Evolutionary conservation across 2,113 vertebrate species (phyloP).

Genomic region (Jacana jacana): DNA sequence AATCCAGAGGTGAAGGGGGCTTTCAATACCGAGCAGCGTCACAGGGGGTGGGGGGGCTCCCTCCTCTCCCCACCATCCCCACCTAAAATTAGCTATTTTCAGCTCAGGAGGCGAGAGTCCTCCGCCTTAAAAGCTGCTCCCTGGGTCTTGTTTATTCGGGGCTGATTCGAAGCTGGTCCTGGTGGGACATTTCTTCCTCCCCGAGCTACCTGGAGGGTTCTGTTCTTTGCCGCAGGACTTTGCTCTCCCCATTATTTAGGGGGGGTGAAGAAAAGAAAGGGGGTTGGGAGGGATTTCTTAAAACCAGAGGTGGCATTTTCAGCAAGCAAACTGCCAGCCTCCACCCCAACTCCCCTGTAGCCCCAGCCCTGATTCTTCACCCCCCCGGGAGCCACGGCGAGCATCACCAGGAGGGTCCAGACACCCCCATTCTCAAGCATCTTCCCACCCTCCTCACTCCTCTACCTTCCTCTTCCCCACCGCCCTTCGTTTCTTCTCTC

Average conservation of each 20-base stretch:
- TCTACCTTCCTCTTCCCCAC: not conserved
- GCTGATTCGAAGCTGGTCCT: not conserved
- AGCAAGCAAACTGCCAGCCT: not conserved
- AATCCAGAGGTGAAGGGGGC: not conserved
- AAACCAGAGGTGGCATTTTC: not conserved
- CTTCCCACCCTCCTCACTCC: not conserved
- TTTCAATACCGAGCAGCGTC: not conserved
- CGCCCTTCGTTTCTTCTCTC: not conserved
- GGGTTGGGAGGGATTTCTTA: not conserved
- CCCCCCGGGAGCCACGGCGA: accelerated
- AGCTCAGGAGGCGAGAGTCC: not conserved
- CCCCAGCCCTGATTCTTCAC: not conserved
- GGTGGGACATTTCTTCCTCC: not conserved
- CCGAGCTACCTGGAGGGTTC: not conserved
- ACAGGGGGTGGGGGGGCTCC: not conserved
- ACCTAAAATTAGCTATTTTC: not conserved
- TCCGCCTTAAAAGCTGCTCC: not conserved
- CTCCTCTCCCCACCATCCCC: accelerated
- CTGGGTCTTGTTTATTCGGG: not conserved
- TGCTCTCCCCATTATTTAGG: accelerated
- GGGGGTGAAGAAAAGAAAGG: not conserved
- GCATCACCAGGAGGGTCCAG: not conserved
- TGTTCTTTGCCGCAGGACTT: too few relatives aligned
- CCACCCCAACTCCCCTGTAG: not conserved
- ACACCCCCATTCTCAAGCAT: not conserved